Evolutionary conservation across 2,797 vertebrate genomes (phyloP).

Genomic region (Heteromormyrus szaboi): DNA sequence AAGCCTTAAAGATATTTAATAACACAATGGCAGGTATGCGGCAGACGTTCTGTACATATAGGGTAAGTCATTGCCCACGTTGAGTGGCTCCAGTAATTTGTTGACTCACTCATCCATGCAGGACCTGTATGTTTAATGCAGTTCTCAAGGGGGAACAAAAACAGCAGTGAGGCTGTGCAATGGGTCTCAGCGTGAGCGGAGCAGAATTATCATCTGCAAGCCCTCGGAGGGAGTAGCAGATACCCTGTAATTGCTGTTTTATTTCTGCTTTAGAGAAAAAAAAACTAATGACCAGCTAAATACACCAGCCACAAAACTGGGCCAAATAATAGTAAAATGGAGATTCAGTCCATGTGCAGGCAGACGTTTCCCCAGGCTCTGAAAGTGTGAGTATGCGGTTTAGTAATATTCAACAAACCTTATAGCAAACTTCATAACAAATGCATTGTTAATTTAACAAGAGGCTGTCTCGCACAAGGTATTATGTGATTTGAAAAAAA

Average conservation of each 20-base stretch:
- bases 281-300: conserved; percentile 35
- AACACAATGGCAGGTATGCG: conserved; percentile 50
- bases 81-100: conserved; percentile 74
- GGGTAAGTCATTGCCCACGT: conserved; percentile 58
- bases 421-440: conserved; percentile 16
- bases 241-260: conserved; percentile 59
- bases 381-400: neutral
- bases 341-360: conserved; percentile 19
- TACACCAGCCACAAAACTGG: conserved; percentile 55
- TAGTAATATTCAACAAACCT: conserved; percentile 10
- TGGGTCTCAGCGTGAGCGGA: conserved; percentile 41
- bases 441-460: conserved; percentile 20
- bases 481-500: neutral
- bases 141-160: conserved; percentile 53
- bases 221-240: conserved; percentile 61
- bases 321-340: conserved; percentile 4
- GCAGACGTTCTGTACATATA: conserved; percentile 42
- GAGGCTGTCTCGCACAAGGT: neutral
- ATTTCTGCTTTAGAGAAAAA: conserved; percentile 41
- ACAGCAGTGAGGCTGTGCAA: conserved; percentile 31
- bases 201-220: conserved; percentile 52
- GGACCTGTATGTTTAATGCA: conserved; percentile 78
- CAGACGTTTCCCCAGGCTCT: neutral
- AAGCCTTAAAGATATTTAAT: conserved; percentile 59
- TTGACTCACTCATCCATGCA: conserved; percentile 78